Evolutionary conservation across 2,888 invertebrate species (phyloP), one percentile per base, ranked within the genome.

Genomic region (Mesorhabditis sp.): DNA sequence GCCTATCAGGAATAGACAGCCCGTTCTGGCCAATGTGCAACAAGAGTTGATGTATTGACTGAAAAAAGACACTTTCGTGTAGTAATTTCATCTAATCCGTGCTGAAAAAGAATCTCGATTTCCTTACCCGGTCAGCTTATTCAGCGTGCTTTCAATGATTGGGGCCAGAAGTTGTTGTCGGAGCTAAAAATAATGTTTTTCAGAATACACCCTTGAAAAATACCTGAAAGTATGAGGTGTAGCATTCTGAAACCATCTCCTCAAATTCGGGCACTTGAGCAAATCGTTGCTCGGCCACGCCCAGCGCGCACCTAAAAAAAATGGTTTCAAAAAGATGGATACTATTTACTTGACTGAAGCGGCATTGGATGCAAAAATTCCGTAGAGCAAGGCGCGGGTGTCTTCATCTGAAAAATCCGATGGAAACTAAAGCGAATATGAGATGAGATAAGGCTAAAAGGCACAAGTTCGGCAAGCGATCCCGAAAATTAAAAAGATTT

Each of bases 1-100:
- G 86, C 95, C 93, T 50, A 96, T 91, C 50, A 95, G 89, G 85
- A 96, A 91, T 7, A 93, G 91, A 87, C 94, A 94, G 0, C 94
- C 92, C 78, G 92, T 92, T 62, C 96, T 89, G 75, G 89, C 88
- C 83, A 84, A 70, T 1, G 81, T 76, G 67, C 83, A 83, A 5
- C 82, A 80, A 4, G 83, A 82, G 45, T 84, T 80, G 13, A 72
- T 72, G 62, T 80, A 76, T 4, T 70, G 72, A 50, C 80, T 80
- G 68, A 13, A 77, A 70, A n/a, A 50, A 50, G 7, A 13, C 7
- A n/a, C n/a, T 50, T 10, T 50, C 10, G 10, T 50, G 58, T 50
- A n/a, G 58, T 50, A 50, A 10, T 50, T 50, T 50, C 58, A 0
- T 5, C 13, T 10, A 13, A 65, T 28, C 28, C 28, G 28, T 28